Base-by-base conservation (phyloP, 2,113 vertebrate genomes). In the Colistium nudipinnis region DNA sequence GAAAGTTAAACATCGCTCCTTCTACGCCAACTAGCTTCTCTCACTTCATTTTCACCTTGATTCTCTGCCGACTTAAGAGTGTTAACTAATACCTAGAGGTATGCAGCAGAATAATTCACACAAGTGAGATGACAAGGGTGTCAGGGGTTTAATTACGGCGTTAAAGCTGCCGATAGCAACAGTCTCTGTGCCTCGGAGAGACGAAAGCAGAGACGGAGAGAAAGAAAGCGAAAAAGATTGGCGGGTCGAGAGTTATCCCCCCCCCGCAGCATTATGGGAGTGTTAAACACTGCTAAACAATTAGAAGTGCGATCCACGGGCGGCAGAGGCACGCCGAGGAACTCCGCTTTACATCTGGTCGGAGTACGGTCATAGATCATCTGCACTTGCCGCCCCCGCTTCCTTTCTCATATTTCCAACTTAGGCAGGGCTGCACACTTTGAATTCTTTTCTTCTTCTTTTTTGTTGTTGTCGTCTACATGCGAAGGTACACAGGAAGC, bases 221-320 rank as follows among this genome's bases (percentile, higher is more conserved):
- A 57, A 78, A 71, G 62, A 76, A 65, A 61, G 52, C 36, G 28
- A 62, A 35, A 66, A 70, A 66, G 68, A 80, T 52, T 2, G 52
- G 44, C 67, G 77, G 83, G 88, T 76, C 19, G 45, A 69, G 81
- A 87, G 79, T 91, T 91, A 85, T 88, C 77, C 76, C 28, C 68
- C 35, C 76, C 84, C 79, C 71, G 76, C 62, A 82, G 87, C 79
- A 62, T 78, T 80, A 87, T 71, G 47, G 72, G 43, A 74, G 64
- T 80, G 84, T 90, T 89, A 75, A 88, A 86, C 83, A 80, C 69
- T 76, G 76, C 77, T 76, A 70, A 86, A 86, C 68, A 82, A 81
- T 84, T 86, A 76, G 83, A 87, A 81, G 77, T 55, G 73, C 1
- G 12, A 63, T 68, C 86, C 2, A n/a, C 73, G 45, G 52, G 59